Conservation (phyloP, 2,888 invertebrate genomes). For the Pheosia tremula region DNA sequence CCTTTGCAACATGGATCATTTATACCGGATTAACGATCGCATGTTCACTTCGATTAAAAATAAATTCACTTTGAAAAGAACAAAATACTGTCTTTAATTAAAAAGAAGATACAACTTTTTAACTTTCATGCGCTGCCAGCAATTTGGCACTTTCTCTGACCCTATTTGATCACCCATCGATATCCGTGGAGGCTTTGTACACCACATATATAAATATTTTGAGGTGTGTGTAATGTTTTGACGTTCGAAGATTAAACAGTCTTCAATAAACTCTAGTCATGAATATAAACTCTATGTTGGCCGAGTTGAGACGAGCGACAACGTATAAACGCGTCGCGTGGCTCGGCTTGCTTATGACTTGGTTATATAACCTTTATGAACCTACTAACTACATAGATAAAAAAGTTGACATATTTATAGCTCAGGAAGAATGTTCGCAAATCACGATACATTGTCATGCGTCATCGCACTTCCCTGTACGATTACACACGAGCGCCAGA, state of each 20-base stretch:
- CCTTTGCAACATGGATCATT: constrained; percentile 8
- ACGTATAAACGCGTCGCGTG: too few relatives aligned
- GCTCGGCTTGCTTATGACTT: too few relatives aligned
- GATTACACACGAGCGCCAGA: constrained; percentile 12
- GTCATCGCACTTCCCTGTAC: constrained; percentile 23
- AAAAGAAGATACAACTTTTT: constrained; percentile 6
- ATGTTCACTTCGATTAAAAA: neutral
- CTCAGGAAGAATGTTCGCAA: neutral
- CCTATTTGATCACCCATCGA: constrained; percentile 38
- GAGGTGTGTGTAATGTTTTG: neutral
- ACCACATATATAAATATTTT: neutral
- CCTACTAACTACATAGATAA: too few relatives aligned
- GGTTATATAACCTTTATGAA: too few relatives aligned
- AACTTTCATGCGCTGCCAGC: constrained; percentile 29
- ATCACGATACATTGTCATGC: constrained; percentile 8
- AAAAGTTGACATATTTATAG: too few relatives aligned
- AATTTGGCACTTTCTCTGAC: constrained; percentile 51
- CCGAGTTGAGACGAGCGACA: too few relatives aligned
- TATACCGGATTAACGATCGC: constrained; percentile 8
- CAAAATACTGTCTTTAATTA: constrained; percentile 6
- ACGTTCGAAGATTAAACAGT: neutral
- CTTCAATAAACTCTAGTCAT: neutral
- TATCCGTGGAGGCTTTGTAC: constrained; percentile 16
- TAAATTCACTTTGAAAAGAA: neutral
- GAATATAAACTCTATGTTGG: too few relatives aligned